These are phyloP conservation scores for Metaphire vulgaris DNA, from an alignment of 1,140 invertebrate genomes.

Conservation along the genomic window DNA sequence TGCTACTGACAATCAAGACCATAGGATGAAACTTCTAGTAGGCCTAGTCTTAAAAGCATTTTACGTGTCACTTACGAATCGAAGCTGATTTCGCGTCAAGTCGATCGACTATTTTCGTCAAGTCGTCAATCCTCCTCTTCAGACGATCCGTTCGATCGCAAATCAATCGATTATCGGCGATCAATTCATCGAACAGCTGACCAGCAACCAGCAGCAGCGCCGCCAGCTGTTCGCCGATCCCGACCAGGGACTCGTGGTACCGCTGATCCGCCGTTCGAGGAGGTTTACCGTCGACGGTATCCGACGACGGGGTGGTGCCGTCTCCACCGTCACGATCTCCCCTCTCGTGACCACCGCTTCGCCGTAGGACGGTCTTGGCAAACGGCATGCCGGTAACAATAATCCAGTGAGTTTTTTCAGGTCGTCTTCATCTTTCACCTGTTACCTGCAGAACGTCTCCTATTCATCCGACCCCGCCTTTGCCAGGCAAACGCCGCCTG, in stretches of 20 bases:
- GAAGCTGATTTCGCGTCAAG: neutral
- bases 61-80: neutral
- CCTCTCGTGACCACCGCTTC: neutral
- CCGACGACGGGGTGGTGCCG: too few relatives aligned
- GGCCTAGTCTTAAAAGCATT: too few relatives aligned
- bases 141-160: neutral
- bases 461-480: too few relatives aligned
- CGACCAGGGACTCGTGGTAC: neutral
- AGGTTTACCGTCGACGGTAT: too few relatives aligned
- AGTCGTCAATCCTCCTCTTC: neutral
- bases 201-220: neutral
- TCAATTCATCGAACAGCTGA: neutral
- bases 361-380: neutral
- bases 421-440: too few relatives aligned
- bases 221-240: neutral
- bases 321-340: too few relatives aligned
- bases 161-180: neutral
- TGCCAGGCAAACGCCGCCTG: too few relatives aligned
- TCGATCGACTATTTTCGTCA: neutral
- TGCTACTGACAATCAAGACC: too few relatives aligned
- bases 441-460: too few relatives aligned
- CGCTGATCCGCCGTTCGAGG: neutral
- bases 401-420: too few relatives aligned
- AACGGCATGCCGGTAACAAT: too few relatives aligned
- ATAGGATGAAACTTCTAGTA: too few relatives aligned